Percentiles rank a stretch among this genome's conserved stretches.
Evolutionary conservation across 2,797 vertebrate genomes (phyloP).

Genomic region (Rhinella marina): DNA sequence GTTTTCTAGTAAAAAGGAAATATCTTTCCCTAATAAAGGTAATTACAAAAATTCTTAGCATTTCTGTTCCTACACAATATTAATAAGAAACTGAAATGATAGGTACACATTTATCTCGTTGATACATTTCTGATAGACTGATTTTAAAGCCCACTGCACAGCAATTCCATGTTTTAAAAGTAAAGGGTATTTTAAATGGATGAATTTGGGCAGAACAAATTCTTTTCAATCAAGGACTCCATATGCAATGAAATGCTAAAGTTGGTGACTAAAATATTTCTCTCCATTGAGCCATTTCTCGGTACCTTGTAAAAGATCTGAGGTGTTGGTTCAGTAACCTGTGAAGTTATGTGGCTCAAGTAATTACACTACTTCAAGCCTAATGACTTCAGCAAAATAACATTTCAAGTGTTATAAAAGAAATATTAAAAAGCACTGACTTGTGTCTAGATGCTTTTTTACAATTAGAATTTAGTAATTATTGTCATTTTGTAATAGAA

Average conservation of each 20-base stretch:
- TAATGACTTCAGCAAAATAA: constrained; percentile 59
- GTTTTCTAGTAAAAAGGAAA: too few relatives aligned
- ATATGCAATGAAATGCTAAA: constrained; percentile 8
- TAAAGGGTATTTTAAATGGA: constrained; percentile 47
- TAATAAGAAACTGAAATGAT: too few relatives aligned
- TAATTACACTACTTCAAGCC: constrained; percentile 51
- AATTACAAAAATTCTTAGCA: too few relatives aligned
- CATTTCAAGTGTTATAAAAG: constrained; percentile 51
- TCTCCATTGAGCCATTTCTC: constrained; percentile 45
- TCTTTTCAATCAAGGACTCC: constrained; percentile 44
- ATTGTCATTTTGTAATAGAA: constrained; percentile 12
- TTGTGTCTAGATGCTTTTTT: constrained; percentile 50
- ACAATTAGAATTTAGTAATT: constrained; percentile 55
- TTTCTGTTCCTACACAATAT: too few relatives aligned
- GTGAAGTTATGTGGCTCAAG: constrained; percentile 48
- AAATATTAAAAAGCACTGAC: constrained; percentile 55
- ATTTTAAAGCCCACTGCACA: constrained; percentile 24
- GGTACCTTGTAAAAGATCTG: constrained; percentile 20
- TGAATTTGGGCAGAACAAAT: constrained; percentile 54
- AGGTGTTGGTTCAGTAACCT: constrained; percentile 54
- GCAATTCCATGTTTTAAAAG: constrained; percentile 40
- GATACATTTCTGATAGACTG: not conserved
- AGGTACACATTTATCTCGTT: not conserved
- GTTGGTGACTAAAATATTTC: not conserved
- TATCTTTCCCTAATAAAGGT: too few relatives aligned